A percentile compares a stretch with the other conserved stretches of the same genome.
Conservation (phyloP, 2,797 vertebrate species). For the Eremophila alpestris region DNA sequence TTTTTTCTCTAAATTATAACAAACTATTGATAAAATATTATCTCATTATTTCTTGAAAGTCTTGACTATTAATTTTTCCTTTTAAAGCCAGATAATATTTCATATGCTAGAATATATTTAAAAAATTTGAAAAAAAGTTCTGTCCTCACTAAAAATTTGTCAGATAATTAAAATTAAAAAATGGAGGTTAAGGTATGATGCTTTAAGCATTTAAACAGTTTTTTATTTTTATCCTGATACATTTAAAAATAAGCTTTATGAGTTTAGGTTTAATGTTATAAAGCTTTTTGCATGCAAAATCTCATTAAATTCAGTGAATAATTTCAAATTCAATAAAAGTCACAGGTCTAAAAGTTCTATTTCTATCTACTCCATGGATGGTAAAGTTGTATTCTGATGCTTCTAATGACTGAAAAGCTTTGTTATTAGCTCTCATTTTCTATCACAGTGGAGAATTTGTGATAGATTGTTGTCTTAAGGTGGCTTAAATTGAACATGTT, state of each 20-base stretch:
- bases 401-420: background rate
- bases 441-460: background rate
- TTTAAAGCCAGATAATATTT: background rate
- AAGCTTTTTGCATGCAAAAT: background rate
- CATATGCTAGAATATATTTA: background rate
- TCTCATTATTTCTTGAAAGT: slow-evolving; percentile 21
- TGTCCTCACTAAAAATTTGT: background rate
- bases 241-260: background rate
- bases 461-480: background rate
- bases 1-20: background rate
- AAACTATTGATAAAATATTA: background rate
- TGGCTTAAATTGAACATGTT: background rate
- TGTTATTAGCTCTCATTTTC: background rate
- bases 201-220: background rate
- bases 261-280: background rate
- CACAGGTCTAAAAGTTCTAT: background rate
- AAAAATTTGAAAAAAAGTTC: background rate
- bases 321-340: background rate
- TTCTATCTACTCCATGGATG: background rate
- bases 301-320: background rate
- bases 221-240: background rate
- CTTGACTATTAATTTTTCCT: background rate
- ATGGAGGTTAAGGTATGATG: background rate
- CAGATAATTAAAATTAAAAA: background rate
- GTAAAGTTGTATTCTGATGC: background rate